These are phyloP conservation scores for Tauraco erythrolophus DNA, from an alignment of 2,113 vertebrate genomes.

Conservation along the genomic window DNA sequence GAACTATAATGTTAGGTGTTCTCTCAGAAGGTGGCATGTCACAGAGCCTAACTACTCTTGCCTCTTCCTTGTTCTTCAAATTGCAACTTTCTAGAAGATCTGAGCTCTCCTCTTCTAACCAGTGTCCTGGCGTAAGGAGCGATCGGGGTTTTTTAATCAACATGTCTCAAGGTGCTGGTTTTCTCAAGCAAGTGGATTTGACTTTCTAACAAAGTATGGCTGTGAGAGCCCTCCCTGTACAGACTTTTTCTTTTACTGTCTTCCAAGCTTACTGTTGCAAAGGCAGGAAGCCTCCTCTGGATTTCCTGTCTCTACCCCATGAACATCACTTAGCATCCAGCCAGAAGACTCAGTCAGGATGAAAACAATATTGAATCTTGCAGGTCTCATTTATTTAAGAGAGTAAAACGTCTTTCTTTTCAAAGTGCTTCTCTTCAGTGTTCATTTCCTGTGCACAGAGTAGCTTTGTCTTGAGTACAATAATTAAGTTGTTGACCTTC, in stretches of 20 bases:
- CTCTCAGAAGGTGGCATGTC: neutral
- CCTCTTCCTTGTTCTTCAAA: neutral
- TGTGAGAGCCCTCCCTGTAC: neutral
- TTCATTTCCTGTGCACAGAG: constrained; percentile 76
- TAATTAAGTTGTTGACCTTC: constrained; percentile 79
- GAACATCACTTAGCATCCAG: constrained; percentile 64
- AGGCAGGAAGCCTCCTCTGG: constrained; percentile 45
- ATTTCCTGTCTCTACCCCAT: constrained; percentile 25
- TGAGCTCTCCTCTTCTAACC: neutral
- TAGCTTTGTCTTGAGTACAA: constrained; percentile 77
- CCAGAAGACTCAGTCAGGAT: constrained; percentile 26
- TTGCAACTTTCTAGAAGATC: neutral
- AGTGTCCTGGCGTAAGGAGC: neutral
- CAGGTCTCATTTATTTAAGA: constrained; percentile 68
- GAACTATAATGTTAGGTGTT: neutral
- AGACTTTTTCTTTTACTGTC: neutral
- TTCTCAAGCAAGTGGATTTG: neutral
- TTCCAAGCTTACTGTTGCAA: constrained; percentile 11
- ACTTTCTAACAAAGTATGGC: neutral
- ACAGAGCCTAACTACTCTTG: neutral
- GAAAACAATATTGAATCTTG: constrained; percentile 59
- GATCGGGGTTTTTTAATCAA: neutral
- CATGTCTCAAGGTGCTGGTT: neutral
- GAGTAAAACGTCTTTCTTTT: constrained; percentile 60
- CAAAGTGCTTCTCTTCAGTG: constrained; percentile 68